A percentile compares a stretch with the other conserved stretches of the same genome.
These are phyloP conservation scores for Nerophis ophidion DNA, from an alignment of 2,113 vertebrate genomes.

Conservation along the genomic window DNA sequence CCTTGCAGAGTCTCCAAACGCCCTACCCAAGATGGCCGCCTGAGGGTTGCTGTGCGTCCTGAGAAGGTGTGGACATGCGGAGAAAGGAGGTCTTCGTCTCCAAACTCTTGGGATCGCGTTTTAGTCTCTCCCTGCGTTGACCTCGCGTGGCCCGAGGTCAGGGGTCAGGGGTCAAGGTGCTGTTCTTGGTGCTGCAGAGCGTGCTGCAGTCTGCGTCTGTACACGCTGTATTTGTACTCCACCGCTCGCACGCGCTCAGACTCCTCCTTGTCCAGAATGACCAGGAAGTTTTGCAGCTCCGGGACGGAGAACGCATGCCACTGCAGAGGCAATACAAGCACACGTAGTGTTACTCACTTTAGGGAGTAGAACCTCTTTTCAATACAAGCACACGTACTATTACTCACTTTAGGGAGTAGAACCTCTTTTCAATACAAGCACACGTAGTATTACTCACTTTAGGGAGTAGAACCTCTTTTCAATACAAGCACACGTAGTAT, in stretches of 20 bases:
- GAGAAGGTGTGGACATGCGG: constrained; percentile 46
- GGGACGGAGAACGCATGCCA: constrained; percentile 96
- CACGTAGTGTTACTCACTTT: not conserved
- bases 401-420: too few species aligned
- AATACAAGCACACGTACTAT: too few species aligned
- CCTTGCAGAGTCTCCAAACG: constrained; percentile 8
- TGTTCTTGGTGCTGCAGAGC: constrained; percentile 70
- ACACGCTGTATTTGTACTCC: constrained; percentile 77
- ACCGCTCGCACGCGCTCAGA: constrained; percentile 84
- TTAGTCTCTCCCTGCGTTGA: constrained; percentile 32
- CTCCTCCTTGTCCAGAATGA: constrained; percentile 89
- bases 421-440: too few species aligned
- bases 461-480: too few species aligned
- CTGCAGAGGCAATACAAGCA: constrained; percentile 57
- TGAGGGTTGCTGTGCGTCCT: constrained; percentile 42
- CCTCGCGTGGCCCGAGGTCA: constrained; percentile 42
- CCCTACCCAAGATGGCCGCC: constrained; percentile 7
- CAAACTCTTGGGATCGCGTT: constrained; percentile 15
- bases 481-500: too few species aligned
- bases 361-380: not conserved
- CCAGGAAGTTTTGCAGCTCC: constrained; percentile 94
- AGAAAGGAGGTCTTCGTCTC: constrained; percentile 30
- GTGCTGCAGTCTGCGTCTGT: constrained; percentile 80
- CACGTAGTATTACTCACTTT: too few species aligned
- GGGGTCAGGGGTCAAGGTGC: constrained; percentile 51